These are phyloP conservation scores for Vulpes ferrilata DNA, from an alignment of 2,113 vertebrate genomes.

Conservation along the genomic window DNA sequence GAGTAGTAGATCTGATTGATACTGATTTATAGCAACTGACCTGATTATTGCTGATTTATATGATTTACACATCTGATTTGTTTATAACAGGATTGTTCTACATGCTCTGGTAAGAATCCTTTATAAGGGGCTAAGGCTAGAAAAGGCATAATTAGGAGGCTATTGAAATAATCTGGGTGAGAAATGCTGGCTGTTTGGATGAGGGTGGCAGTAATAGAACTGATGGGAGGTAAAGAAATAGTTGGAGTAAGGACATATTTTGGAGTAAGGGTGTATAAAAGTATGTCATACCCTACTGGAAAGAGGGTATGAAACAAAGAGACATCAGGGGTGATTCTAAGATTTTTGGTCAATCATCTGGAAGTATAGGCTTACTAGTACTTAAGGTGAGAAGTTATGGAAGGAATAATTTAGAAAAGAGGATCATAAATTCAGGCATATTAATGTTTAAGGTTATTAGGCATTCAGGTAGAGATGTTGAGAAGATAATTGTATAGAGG, in stretches of 20 bases:
- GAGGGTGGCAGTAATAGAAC: not conserved
- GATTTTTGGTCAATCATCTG: not conserved
- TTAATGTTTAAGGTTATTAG: not conserved
- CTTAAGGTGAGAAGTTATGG: not conserved
- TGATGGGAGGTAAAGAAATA: not conserved
- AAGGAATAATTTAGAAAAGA: not conserved
- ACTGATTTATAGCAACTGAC: not conserved
- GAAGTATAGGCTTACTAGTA: not conserved
- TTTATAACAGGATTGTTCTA: not conserved
- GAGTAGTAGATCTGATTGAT: not conserved
- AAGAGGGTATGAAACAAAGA: not conserved
- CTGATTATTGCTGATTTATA: not conserved
- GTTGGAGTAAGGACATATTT: not conserved
- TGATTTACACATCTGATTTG: not conserved
- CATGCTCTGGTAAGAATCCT: not conserved
- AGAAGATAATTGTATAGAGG: not conserved
- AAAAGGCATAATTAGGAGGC: not conserved
- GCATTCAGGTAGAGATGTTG: not conserved
- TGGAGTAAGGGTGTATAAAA: not conserved
- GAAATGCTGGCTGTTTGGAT: not conserved
- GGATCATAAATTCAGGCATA: not conserved
- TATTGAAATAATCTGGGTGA: not conserved
- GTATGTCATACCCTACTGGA: not conserved
- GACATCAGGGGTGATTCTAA: not conserved
- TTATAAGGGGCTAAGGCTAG: not conserved